A percentile compares a stretch with the other conserved stretches of the same genome.
Conservation (phyloP, 2,113 vertebrate species). For the Phrynosoma blainvillii region DNA sequence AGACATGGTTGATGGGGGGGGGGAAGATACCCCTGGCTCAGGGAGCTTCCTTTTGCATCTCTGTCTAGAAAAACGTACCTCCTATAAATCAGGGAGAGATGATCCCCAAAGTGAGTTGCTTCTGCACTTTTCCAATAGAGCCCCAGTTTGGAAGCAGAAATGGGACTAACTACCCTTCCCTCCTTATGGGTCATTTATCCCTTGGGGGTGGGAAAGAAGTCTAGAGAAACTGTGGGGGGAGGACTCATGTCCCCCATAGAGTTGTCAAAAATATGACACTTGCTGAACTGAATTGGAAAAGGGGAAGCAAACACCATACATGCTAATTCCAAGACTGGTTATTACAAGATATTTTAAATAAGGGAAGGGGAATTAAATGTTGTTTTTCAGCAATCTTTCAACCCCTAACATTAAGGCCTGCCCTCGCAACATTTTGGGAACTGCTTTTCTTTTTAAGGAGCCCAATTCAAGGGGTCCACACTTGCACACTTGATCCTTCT, state of each 20-base stretch:
- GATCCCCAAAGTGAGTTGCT: too few species aligned
- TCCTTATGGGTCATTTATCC: not conserved
- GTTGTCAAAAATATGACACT: not conserved
- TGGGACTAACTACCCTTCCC: conserved; percentile 20
- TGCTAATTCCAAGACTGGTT: conserved; percentile 10
- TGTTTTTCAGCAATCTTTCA: conserved; percentile 32
- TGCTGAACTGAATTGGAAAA: not conserved
- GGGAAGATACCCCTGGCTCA: conserved; percentile 44
- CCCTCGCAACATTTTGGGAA: conserved; percentile 59
- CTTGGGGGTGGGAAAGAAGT: conserved; percentile 30
- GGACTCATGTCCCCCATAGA: too few species aligned
- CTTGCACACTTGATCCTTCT: conserved; percentile 37
- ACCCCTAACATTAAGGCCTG: conserved; percentile 17
- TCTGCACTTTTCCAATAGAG: too few species aligned
- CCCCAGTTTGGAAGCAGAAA: too few species aligned
- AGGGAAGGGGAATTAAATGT: not conserved
- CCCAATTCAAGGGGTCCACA: not conserved
- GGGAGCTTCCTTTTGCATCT: conserved; percentile 25
- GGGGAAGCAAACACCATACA: not conserved
- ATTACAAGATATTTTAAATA: conserved; percentile 62
- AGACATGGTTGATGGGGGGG: conserved; percentile 48
- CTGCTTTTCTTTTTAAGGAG: conserved; percentile 47
- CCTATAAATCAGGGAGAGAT: conserved; percentile 3
- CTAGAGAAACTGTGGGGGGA: too few species aligned
- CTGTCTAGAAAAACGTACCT: conserved; percentile 5